These are phyloP conservation scores for Bubo blakistoni DNA, from an alignment of 2,113 vertebrate genomes.

Conservation along the genomic window DNA sequence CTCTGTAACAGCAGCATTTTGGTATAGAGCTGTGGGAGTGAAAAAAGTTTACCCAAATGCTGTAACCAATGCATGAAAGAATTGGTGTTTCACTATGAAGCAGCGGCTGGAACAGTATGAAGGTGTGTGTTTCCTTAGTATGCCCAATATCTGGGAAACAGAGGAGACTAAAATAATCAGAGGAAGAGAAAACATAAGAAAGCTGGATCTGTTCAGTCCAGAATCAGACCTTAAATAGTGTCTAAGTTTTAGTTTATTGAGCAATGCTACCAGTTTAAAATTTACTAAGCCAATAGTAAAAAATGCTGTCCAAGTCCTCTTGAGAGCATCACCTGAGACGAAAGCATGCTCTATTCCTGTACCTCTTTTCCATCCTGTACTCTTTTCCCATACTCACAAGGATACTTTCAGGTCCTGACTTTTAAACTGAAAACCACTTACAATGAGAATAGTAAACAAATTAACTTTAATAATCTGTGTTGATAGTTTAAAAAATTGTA, in stretches of 20 bases:
- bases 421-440: neutral
- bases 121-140: neutral
- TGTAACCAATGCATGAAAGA: neutral
- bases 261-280: neutral
- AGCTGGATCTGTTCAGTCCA: neutral
- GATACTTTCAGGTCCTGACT: neutral
- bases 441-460: neutral
- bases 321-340: neutral
- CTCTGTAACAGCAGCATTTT: neutral
- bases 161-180: neutral
- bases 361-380: neutral
- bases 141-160: neutral
- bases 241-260: neutral
- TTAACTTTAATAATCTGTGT: neutral
- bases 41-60: neutral
- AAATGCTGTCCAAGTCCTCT: neutral
- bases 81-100: neutral
- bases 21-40: neutral
- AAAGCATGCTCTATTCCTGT: neutral
- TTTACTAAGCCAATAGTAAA: neutral
- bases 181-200: neutral
- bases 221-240: too few relatives aligned
- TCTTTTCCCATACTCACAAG: neutral
- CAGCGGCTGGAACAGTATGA: fast-evolving
- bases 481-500: neutral